phyloP scores from a whole-genome alignment of 2,113 vertebrate genomes.

The Dendropsophus ebraccatus region DNA sequence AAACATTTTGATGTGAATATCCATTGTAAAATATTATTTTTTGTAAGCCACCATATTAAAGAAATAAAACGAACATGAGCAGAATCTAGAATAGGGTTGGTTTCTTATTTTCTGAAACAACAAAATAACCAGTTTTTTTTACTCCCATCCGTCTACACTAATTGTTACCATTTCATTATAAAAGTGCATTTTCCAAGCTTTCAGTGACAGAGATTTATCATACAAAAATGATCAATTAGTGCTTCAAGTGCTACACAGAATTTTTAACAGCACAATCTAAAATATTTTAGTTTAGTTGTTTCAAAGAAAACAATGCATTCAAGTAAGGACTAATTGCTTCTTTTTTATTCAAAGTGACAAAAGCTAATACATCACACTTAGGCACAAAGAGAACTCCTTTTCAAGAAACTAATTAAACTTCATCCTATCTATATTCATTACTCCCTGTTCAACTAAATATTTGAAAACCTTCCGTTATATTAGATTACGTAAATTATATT shows the following conservation, averaged over 20 bases:
- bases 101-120: not conserved
- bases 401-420: constrained; percentile 83
- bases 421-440: constrained; percentile 80
- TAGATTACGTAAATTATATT: constrained; percentile 79
- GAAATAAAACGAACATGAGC: too few relatives aligned
- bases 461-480: constrained; percentile 78
- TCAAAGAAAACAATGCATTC: constrained; percentile 76
- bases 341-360: constrained; percentile 81
- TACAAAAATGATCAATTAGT: constrained; percentile 61
- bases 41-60: too few relatives aligned
- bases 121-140: not conserved
- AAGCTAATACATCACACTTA: constrained; percentile 82
- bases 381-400: constrained; percentile 74
- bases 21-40: not conserved
- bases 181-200: constrained; percentile 21
- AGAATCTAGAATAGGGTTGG: too few relatives aligned
- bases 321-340: constrained; percentile 76
- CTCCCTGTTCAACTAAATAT: constrained; percentile 79
- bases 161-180: not conserved
- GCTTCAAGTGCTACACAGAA: constrained; percentile 57
- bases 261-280: constrained; percentile 63
- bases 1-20: too few relatives aligned
- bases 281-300: constrained; percentile 71
- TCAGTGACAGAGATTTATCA: constrained; percentile 16
- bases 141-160: not conserved